These are phyloP conservation scores for Alca torda DNA, from an alignment of 2,797 vertebrate genomes.

Conservation along the genomic window DNA sequence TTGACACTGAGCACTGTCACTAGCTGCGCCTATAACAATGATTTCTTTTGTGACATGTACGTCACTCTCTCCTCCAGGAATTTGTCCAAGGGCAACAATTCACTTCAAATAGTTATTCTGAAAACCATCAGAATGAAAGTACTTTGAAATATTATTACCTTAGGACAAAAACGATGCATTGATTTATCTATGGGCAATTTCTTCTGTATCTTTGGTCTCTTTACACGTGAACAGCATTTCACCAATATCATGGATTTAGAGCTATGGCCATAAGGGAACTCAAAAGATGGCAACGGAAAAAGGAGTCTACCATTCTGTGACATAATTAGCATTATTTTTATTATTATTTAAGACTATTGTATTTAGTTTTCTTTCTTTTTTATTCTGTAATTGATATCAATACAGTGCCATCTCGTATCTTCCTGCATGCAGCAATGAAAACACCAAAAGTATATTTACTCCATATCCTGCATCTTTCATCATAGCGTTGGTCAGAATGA, in stretches of 20 bases:
- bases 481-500: background rate
- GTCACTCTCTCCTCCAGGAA: slow-evolving; percentile 32
- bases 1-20: background rate
- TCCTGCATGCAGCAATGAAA: background rate
- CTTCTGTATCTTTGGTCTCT: background rate
- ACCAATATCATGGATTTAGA: background rate
- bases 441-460: background rate
- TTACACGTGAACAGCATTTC: background rate
- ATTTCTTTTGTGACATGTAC: slow-evolving; percentile 47
- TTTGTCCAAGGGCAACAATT: slow-evolving; percentile 56
- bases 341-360: background rate
- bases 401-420: background rate
- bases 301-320: background rate
- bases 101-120: slow-evolving; percentile 43
- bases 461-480: background rate
- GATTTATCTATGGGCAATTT: slow-evolving; percentile 1
- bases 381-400: background rate
- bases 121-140: slow-evolving; percentile 49
- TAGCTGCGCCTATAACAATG: slow-evolving; percentile 25
- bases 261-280: background rate
- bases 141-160: slow-evolving; percentile 45
- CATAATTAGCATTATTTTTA: background rate
- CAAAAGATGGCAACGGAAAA: background rate
- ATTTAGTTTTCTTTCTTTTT: background rate
- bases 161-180: slow-evolving; percentile 26